A percentile compares a stretch with the other conserved stretches of the same genome.
Evolutionary conservation across 2,888 invertebrate species (phyloP).

Genomic region (Drosophila kanekoi): DNA sequence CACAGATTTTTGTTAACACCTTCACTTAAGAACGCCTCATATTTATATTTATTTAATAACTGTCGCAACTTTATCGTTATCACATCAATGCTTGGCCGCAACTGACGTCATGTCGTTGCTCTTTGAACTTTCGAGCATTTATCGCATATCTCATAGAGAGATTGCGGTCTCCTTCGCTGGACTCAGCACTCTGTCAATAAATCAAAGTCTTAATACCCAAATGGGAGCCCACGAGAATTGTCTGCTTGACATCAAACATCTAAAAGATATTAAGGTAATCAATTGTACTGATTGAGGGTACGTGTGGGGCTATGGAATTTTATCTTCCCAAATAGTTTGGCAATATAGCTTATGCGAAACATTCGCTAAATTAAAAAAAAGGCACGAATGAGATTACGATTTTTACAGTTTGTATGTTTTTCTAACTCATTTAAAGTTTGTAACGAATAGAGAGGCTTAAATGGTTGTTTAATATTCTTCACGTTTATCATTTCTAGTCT

Average conservation of each 20-base stretch:
- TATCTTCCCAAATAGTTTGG: slow-evolving; percentile 12
- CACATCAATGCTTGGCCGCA: slow-evolving; percentile 12
- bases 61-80: slow-evolving; percentile 51
- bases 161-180: slow-evolving; percentile 8
- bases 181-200: slow-evolving; percentile 29
- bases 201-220: slow-evolving; percentile 44
- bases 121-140: slow-evolving; percentile 48
- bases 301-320: slow-evolving; percentile 23
- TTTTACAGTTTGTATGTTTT: too few relatives aligned
- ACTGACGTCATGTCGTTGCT: slow-evolving; percentile 55
- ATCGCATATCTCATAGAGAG: slow-evolving; percentile 20
- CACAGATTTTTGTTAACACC: slow-evolving; percentile 25
- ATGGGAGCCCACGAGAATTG: slow-evolving; percentile 23
- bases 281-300: slow-evolving; percentile 19
- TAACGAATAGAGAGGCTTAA: too few relatives aligned
- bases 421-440: too few relatives aligned
- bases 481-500: too few relatives aligned
- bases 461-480: too few relatives aligned
- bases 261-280: slow-evolving; percentile 12
- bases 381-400: too few relatives aligned
- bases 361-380: too few relatives aligned
- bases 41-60: slow-evolving; percentile 58
- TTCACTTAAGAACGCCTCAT: slow-evolving; percentile 18
- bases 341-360: neutral
- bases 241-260: slow-evolving; percentile 21